Conservation (phyloP, 2,888 invertebrate genomes). For the Diaphora mendica region DNA sequence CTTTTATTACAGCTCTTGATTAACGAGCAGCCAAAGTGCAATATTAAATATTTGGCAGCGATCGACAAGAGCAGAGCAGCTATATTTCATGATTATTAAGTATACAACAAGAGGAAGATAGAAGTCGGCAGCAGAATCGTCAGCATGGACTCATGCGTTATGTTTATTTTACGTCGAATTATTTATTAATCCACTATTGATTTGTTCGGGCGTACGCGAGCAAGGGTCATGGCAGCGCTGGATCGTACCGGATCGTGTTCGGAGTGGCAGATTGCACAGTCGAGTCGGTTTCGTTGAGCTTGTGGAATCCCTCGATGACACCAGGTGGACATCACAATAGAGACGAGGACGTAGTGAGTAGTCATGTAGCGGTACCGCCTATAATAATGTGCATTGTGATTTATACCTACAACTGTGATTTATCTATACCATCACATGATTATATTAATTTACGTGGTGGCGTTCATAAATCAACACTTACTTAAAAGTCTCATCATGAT, state of each 20-base stretch:
- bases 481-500: constrained; percentile 82
- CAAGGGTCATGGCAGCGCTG: constrained; percentile 33
- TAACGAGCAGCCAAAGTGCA: constrained; percentile 74
- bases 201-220: constrained; percentile 64
- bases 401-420: constrained; percentile 83
- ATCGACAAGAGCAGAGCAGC: constrained; percentile 78
- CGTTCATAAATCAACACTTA: constrained; percentile 83
- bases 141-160: constrained; percentile 77
- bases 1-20: constrained; percentile 70
- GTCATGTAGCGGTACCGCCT: constrained; percentile 83
- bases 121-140: constrained; percentile 59
- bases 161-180: constrained; percentile 73
- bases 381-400: constrained; percentile 81
- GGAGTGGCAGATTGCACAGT: constrained; percentile 29
- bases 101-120: constrained; percentile 40
- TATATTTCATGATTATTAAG: constrained; percentile 46
- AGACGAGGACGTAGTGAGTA: constrained; percentile 68
- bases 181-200: constrained; percentile 74
- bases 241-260: constrained; percentile 33
- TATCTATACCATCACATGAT: constrained; percentile 81
- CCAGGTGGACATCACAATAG: constrained; percentile 60
- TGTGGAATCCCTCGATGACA: constrained; percentile 69
- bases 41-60: constrained; percentile 73
- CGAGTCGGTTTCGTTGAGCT: constrained; percentile 58
- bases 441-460: constrained; percentile 78